Evolutionary conservation across 2,113 vertebrate species (phyloP).

Genomic region (Phylloscopus trochilus): DNA sequence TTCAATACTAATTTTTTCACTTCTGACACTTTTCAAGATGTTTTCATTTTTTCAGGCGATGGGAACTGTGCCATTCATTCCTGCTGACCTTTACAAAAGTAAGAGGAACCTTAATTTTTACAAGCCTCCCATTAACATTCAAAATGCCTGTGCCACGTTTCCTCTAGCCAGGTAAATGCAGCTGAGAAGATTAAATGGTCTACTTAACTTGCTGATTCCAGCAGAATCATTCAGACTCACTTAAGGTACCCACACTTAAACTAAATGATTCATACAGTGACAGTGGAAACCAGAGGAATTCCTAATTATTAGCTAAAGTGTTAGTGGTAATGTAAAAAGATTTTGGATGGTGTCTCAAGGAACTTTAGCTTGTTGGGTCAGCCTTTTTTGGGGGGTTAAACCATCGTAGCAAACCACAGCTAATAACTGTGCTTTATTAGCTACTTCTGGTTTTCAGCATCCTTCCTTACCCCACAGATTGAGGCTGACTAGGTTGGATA

Average conservation of each 20-base stretch:
- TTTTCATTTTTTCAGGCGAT: neutral
- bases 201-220: slow-evolving; percentile 26
- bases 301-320: slow-evolving; percentile 11
- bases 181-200: slow-evolving; percentile 18
- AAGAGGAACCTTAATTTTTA: neutral
- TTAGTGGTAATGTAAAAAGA: neutral
- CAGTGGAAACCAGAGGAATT: slow-evolving; percentile 22
- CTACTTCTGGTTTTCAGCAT: neutral
- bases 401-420: neutral
- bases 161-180: neutral
- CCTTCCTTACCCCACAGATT: neutral
- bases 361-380: neutral
- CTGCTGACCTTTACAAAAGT: slow-evolving; percentile 1
- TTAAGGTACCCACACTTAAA: neutral
- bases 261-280: neutral
- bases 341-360: neutral
- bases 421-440: neutral
- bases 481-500: neutral
- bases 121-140: neutral
- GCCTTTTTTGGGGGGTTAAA: neutral
- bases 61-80: neutral
- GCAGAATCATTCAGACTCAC: neutral
- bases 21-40: neutral
- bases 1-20: neutral
- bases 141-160: neutral